Percentiles rank a stretch among this genome's conserved stretches.
phyloP scores from a whole-genome alignment of 2,113 vertebrate genomes.

The Proteles cristata region DNA sequence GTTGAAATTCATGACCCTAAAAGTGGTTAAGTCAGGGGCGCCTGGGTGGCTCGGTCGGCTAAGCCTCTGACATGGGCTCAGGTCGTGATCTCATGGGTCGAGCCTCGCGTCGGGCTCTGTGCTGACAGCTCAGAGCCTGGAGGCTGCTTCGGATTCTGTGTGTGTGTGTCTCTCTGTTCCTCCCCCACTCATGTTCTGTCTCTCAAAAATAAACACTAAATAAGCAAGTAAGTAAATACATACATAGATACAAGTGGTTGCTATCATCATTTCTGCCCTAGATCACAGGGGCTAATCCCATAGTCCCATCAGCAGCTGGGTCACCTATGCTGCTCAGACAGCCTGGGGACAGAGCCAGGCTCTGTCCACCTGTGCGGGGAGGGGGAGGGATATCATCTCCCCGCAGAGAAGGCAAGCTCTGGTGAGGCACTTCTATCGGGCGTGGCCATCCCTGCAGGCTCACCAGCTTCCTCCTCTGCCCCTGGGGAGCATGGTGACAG shows the following conservation, averaged over 20 bases:
- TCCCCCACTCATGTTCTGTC: too few relatives aligned
- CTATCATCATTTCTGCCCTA: neutral
- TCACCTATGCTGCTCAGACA: neutral
- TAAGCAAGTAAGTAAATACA: too few relatives aligned
- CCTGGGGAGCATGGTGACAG: neutral
- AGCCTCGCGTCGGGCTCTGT: too few relatives aligned
- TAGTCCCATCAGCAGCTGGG: fast-evolving
- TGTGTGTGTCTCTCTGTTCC: too few relatives aligned
- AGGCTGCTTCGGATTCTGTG: too few relatives aligned
- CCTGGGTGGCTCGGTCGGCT: too few relatives aligned
- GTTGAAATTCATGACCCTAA: neutral
- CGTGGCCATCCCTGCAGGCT: neutral
- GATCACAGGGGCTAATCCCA: neutral
- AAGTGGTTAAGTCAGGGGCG: neutral
- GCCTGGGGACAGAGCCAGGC: neutral
- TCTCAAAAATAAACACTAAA: too few relatives aligned
- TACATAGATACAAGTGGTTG: too few relatives aligned
- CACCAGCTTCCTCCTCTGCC: too few relatives aligned
- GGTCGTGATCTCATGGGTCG: too few relatives aligned
- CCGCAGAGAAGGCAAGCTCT: neutral
- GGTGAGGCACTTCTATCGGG: neutral
- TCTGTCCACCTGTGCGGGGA: neutral
- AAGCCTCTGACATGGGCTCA: too few relatives aligned
- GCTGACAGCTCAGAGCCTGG: too few relatives aligned
- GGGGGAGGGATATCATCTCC: neutral